Percentiles rank a stretch among this genome's conserved stretches.
These are phyloP conservation scores for Aix galericulata DNA, from an alignment of 2,113 vertebrate genomes.

Conservation along the genomic window DNA sequence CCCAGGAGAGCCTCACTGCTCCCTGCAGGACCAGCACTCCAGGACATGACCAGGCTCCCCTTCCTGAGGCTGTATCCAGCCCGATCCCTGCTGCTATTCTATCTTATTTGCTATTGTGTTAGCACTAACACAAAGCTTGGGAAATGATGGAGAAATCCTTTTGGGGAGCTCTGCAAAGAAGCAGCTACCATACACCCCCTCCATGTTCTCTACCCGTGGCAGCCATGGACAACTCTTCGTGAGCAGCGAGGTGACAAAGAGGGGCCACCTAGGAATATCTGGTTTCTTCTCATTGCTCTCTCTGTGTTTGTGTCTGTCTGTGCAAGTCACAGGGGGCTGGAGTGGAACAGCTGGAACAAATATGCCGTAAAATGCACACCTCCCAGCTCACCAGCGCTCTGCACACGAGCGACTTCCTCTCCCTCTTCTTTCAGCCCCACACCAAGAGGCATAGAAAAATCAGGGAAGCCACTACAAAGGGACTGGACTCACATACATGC, in stretches of 20 bases:
- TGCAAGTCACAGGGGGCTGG: background rate
- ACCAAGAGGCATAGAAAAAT: background rate
- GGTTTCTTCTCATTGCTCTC: background rate
- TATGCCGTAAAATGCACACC: background rate
- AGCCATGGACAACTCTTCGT: background rate
- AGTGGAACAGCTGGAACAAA: background rate
- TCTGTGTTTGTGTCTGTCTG: background rate
- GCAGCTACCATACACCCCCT: background rate
- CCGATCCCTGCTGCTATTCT: rapidly evolving
- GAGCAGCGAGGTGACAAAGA: background rate
- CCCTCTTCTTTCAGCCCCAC: background rate
- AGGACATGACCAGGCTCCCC: rapidly evolving
- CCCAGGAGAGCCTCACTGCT: background rate
- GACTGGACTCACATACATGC: background rate
- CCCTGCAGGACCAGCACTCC: background rate
- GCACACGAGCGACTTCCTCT: background rate
- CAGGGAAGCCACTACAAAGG: background rate
- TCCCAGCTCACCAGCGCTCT: background rate
- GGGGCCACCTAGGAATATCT: background rate
- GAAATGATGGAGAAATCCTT: background rate
- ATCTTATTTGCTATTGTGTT: background rate
- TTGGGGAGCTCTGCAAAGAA: background rate
- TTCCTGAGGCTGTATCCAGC: rapidly evolving
- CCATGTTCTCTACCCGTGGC: background rate
- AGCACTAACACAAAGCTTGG: background rate